Base-by-base conservation (phyloP, 1,140 invertebrate species). In the Heliconius hewitsoni region DNA sequence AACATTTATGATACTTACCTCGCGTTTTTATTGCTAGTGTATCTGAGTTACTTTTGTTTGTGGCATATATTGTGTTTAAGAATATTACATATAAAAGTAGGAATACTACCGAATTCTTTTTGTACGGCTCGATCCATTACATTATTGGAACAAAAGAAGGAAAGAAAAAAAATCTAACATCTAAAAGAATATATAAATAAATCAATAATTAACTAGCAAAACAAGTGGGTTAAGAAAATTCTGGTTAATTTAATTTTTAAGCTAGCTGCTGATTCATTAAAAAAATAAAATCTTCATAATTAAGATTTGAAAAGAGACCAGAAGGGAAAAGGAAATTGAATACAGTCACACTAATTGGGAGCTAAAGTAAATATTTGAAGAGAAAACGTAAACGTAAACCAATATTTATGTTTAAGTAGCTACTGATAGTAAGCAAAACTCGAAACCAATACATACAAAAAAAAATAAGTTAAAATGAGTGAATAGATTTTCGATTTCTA, bases 1-100 rank as follows among this genome's bases (percentile, higher is more conserved):
- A 74, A 74, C 42, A 79, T 79, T 75, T 71, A 79, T 71, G 73
- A 75, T 79, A 78, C 77, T 74, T 75, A 79, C 78, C 78, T 79
- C 74, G 77, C 73, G 52, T 74, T 79, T 75, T 79, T 75, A 79
- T 79, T 79, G 78, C 46, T 73, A 42, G 70, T 76, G 76, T 76
- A 50, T 46, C 74, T 23, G 52, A 71, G 16, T 27, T 79, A 76
- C 57, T 76, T 72, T 71, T 79, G 60, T 30, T 66, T 30, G 60
- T 16, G 23, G 60, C 3, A 66, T 60, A 60, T 30, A 13, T 30
- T 66, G 27, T 66, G 60, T 66, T 66, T 60, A 30, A 66, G 60
- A 13, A 66, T 13, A 66, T 66, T 66, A 18, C 27, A 16, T 16
- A 46, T 30, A 16, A 66, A 66, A 30, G 3, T 18, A 6, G 9